Base-by-base conservation (phyloP, 2,113 vertebrate genomes). In the Collichthys lucidus region DNA sequence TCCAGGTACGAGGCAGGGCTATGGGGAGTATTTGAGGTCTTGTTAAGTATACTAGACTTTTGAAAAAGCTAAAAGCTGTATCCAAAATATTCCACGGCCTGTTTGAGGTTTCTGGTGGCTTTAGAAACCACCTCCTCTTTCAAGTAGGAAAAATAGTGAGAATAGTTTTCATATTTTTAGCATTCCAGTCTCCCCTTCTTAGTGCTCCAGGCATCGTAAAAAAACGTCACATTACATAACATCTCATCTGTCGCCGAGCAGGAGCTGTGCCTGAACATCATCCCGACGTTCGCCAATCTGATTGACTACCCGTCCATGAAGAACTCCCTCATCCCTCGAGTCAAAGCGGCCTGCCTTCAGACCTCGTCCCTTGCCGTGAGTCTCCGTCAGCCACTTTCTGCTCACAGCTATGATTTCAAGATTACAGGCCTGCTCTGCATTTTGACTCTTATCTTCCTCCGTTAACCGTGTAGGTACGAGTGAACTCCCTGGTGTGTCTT, bases 291-390 rank as follows among this genome's bases (percentile, higher is more conserved):
- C 92, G 97, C 98, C 92, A 99, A 99, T 95, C 95, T 99, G 90
- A 99, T 99, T 82, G 98, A 99, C 82, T 99, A 99, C 79, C 97
- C 98, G 10, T 99, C 98, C 80, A 99, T 99, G 97, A 99, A 99
- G 96, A 99, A 99, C 88, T 94, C 98, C 57, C 96, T 99, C 88
- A 99, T 99, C 92, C 98, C 98, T 89, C 97, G 97, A 85, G 96
- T 99, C 94, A 99, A 97, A 94, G 96, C 95, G 44, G 96, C 97
- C 52, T 99, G 98, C 94, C 94, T 99, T 26, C 97, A 99, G 93
- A 99, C 98, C 0, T 98, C 98, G 82, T 99, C 98, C 57, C 96
- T 99, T 74, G 98, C 98, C 82, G 98, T 99, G 94, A 98, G 98
- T 88, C 55, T 49, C 16, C 24, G 17, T 62, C 11, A 0, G 8